Base-by-base conservation (phyloP, 2,797 vertebrate genomes). In the Mormyrus hasselquistii region DNA sequence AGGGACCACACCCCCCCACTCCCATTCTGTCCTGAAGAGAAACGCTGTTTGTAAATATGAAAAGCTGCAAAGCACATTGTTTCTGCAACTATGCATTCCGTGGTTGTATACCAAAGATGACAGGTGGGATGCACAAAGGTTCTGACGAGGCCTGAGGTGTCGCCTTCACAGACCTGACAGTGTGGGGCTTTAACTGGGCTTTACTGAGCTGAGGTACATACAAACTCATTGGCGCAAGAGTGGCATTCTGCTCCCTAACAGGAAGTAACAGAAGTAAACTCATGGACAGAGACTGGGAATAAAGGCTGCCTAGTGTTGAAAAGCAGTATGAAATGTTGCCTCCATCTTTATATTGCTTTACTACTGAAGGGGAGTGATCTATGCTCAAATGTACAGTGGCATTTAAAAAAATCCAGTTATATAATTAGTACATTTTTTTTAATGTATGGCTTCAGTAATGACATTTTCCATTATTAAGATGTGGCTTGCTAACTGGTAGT, bases 51-150 rank as follows among this genome's bases (percentile, higher is more conserved):
- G 91, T 83, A 89, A 93, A 91, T 92, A 92, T 91, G 82, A 89
- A 89, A 92, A 92, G 93, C 22, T 52, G 92, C 91, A 94, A 91
- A 94, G 92, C 90, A 92, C n/a, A 59, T 41, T 92, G 93, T 94
- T 93, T 94, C 93, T 95, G 96, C 96, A 96, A 97, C 97, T 97
- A 98, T 97, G 97, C 97, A 97, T 96, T 97, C 96, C 97, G 95
- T 95, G 95, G 95, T 97, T 93, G 93, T 96, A 97, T 96, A 97
- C 97, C 98, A 99, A 98, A 98, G 97, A 97, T 96, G 93, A 96
- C 92, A 89, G 95, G 95, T n/a, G 7, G 83, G 83, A 41, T 12
- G 29, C 19, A 55, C 7, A 2, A 2, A 10, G 10, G 69, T 41
- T 29, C 29, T 7, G 3, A 19, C 41, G 2, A 25, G 10, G 9